A percentile compares a stretch with the other conserved stretches of the same genome.
Conservation (phyloP, 2,888 invertebrate species). For the Endomychus coccineus region DNA sequence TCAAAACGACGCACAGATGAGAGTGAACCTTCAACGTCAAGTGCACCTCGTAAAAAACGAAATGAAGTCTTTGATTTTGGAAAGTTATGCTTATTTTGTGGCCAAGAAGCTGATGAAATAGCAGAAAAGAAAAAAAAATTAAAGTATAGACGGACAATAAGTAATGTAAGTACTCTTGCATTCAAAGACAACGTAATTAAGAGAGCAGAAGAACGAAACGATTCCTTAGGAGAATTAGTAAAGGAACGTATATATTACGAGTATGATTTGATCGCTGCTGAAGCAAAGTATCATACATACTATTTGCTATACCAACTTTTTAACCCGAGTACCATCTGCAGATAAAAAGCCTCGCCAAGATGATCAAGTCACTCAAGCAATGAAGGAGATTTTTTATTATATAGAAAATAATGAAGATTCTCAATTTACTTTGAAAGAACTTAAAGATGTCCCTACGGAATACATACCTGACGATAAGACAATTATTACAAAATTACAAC, state of each 20-base stretch:
- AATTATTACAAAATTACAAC: conserved; percentile 27
- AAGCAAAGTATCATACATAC: conserved; percentile 36
- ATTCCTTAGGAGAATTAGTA: conserved; percentile 26
- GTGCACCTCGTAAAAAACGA: conserved; percentile 18
- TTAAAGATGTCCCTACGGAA: conserved; percentile 29
- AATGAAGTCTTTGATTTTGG: conserved; percentile 21
- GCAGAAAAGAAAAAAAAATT: conserved; percentile 8
- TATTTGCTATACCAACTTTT: conserved; percentile 36
- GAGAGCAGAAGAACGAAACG: conserved; percentile 34
- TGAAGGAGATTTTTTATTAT: conserved; percentile 35
- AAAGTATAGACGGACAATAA: conserved; percentile 29
- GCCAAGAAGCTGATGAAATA: conserved; percentile 17
- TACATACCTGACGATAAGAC: conserved; percentile 34
- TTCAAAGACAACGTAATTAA: conserved; percentile 35
- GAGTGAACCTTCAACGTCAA: conserved; percentile 15
- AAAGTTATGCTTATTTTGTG: conserved; percentile 22
- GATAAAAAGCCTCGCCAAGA: conserved; percentile 31
- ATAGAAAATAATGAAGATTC: conserved; percentile 29
- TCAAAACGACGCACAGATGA: conserved; percentile 14
- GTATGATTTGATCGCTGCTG: conserved; percentile 24
- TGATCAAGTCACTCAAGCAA: conserved; percentile 36
- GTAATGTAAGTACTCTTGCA: conserved; percentile 31
- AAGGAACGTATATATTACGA: conserved; percentile 21
- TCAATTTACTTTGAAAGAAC: conserved; percentile 37
- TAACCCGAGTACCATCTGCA: conserved; percentile 25